Conservation (phyloP, 2,888 invertebrate species). For the Ochropacha duplaris region DNA sequence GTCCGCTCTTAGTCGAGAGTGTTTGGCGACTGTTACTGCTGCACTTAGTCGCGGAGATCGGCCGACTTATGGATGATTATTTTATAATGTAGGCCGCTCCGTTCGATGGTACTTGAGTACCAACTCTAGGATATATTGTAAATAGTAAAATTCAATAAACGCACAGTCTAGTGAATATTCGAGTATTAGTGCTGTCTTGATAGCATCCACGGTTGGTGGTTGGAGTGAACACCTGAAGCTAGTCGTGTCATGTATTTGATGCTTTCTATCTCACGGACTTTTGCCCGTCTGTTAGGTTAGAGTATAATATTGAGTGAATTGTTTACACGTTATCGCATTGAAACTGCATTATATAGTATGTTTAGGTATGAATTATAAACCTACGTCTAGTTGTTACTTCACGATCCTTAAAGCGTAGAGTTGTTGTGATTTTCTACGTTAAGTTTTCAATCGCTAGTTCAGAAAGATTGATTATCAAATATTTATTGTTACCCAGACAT, state of each 20-base stretch:
- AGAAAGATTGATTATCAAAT: slow-evolving; percentile 26
- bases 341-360: slow-evolving; percentile 57
- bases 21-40: slow-evolving; percentile 28
- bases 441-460: slow-evolving; percentile 67
- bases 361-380: slow-evolving; percentile 55
- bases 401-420: slow-evolving; percentile 54
- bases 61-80: slow-evolving; percentile 52
- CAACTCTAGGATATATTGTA: slow-evolving; percentile 67
- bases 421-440: slow-evolving; percentile 62
- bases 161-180: slow-evolving; percentile 82
- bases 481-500: neutral
- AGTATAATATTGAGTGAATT: slow-evolving; percentile 56
- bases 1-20: slow-evolving; percentile 23
- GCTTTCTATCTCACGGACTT: slow-evolving; percentile 67
- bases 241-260: slow-evolving; percentile 67
- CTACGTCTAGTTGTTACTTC: slow-evolving; percentile 63
- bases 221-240: slow-evolving; percentile 62
- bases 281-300: slow-evolving; percentile 71
- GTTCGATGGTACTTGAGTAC: slow-evolving; percentile 51
- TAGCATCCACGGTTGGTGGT: slow-evolving; percentile 69
- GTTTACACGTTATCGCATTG: slow-evolving; percentile 58
- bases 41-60: slow-evolving; percentile 38
- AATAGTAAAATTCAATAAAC: slow-evolving; percentile 79
- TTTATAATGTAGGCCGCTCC: slow-evolving; percentile 56
- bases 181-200: slow-evolving; percentile 76